Evolutionary conservation across 2,888 invertebrate species (phyloP).

Genomic region (Diarsia mendica): DNA sequence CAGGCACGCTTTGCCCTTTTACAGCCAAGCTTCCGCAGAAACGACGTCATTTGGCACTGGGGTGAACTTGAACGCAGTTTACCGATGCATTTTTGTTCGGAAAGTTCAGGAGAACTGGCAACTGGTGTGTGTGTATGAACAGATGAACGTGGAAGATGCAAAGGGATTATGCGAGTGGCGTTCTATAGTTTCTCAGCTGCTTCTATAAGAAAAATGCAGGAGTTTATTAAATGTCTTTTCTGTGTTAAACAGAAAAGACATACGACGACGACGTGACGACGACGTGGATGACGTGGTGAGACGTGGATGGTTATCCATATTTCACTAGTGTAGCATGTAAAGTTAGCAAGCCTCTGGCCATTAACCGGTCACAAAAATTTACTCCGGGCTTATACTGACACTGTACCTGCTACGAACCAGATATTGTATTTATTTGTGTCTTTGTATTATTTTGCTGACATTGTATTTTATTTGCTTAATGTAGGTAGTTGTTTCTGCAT

Average conservation of each 20-base stretch:
- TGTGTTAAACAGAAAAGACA: no score
- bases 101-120: background rate
- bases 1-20: constrained; percentile 10
- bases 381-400: background rate
- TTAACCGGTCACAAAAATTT: no score
- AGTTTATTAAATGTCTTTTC: no score
- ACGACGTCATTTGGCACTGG: background rate
- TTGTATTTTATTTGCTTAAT: no score
- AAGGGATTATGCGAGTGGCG: background rate
- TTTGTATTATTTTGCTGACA: no score
- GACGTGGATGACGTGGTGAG: no score
- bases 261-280: no score
- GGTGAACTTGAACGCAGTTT: constrained; percentile 28
- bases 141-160: background rate
- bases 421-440: no score
- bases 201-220: no score
- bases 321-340: background rate
- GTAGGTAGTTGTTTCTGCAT: no score
- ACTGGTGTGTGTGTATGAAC: background rate
- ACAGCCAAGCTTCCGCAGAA: background rate
- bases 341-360: background rate
- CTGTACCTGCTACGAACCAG: no score
- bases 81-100: background rate
- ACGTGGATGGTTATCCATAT: no score
- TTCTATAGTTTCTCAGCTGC: background rate